Percentiles rank a stretch among this genome's conserved stretches.
Conservation (phyloP, 2,888 invertebrate genomes). For the Omphaloscelis lunosa region DNA sequence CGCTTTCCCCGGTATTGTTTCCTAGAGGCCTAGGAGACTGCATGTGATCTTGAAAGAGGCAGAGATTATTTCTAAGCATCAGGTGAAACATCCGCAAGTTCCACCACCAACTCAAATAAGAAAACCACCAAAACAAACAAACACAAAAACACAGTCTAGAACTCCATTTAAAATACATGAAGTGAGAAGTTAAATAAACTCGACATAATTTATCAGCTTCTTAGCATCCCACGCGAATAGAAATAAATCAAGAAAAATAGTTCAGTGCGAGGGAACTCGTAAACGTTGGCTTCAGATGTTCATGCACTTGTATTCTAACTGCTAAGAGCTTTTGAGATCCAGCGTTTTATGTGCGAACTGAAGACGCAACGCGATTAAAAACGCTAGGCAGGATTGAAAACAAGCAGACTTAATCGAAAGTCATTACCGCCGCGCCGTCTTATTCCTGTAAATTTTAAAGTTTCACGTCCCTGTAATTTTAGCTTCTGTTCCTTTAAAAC, state of each 20-base stretch:
- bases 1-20: background rate
- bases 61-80: background rate
- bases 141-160: slow-evolving; percentile 32
- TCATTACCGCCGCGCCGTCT: background rate
- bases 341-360: slow-evolving; percentile 15
- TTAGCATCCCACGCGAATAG: slow-evolving; percentile 1
- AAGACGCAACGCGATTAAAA: slow-evolving; percentile 6
- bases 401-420: background rate
- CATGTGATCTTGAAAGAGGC: background rate
- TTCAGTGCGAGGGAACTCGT: slow-evolving; percentile 9
- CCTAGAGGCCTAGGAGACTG: background rate
- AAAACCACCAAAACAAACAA: slow-evolving; percentile 31
- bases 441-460: no score
- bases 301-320: slow-evolving; percentile 37
- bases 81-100: background rate
- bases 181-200: slow-evolving; percentile 46
- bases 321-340: slow-evolving; percentile 51
- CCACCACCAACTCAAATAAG: background rate
- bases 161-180: slow-evolving; percentile 40
- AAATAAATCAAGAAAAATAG: slow-evolving; percentile 51
- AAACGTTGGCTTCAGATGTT: slow-evolving; percentile 35
- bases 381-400: background rate
- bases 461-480: no score
- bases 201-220: slow-evolving; percentile 40
- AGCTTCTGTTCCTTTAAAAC: background rate